Conservation (phyloP, 2,888 invertebrate genomes). For the Lasioglossum leucozonium region DNA sequence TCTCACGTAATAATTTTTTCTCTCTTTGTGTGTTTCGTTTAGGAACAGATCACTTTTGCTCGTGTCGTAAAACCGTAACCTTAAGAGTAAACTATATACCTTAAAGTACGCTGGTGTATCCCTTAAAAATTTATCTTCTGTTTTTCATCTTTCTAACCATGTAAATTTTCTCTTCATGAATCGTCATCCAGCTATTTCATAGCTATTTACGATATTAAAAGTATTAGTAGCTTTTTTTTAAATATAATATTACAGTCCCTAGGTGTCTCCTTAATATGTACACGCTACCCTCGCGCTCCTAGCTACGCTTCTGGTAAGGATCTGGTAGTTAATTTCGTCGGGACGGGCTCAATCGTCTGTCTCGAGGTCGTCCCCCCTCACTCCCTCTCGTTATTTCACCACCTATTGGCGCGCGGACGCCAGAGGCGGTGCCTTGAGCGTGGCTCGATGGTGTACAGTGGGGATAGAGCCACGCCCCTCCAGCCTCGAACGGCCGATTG, state of each 20-base stretch:
- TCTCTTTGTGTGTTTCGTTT: slow-evolving; percentile 55
- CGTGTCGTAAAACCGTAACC: slow-evolving; percentile 69
- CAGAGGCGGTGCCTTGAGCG: too few relatives aligned
- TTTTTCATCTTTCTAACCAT: slow-evolving; percentile 30
- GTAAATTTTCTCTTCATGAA: slow-evolving; percentile 60
- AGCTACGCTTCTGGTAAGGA: slow-evolving; percentile 65
- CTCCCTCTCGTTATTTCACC: not conserved
- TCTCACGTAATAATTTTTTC: slow-evolving; percentile 6
- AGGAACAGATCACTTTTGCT: slow-evolving; percentile 81
- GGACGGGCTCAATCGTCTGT: slow-evolving; percentile 46
- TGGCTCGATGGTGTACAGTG: not conserved
- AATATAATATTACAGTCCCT: slow-evolving; percentile 67
- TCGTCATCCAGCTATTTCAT: slow-evolving; percentile 82
- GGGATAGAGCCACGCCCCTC: not conserved
- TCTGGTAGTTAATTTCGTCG: slow-evolving; percentile 60
- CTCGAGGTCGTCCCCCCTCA: not conserved
- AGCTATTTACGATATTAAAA: slow-evolving; percentile 77
- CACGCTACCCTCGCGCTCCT: slow-evolving; percentile 70
- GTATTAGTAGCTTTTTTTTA: slow-evolving; percentile 47
- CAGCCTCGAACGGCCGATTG: not conserved
- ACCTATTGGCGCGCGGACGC: not conserved
- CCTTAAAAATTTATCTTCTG: slow-evolving; percentile 72
- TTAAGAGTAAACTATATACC: slow-evolving; percentile 37
- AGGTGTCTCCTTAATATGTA: slow-evolving; percentile 75
- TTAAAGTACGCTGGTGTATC: slow-evolving; percentile 75